Percentiles rank a stretch among this genome's conserved stretches.
These are phyloP conservation scores for Cebidichthys violaceus DNA, from an alignment of 2,113 vertebrate genomes.

Conservation along the genomic window DNA sequence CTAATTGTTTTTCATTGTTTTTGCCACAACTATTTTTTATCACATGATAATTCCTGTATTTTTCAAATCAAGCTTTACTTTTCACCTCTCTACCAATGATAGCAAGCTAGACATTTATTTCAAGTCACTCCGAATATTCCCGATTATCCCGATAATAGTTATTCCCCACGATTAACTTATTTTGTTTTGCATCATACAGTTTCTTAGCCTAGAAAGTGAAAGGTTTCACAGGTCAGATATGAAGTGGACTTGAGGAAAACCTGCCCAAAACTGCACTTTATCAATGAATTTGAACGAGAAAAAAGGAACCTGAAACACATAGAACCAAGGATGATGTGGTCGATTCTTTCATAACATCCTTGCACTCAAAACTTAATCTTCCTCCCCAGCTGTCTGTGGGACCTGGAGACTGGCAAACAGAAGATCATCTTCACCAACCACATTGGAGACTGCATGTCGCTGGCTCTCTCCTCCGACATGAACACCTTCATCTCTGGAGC, in stretches of 20 bases:
- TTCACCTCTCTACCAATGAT: too few species aligned
- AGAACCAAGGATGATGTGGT: background rate
- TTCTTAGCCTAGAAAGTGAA: background rate
- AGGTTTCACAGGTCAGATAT: background rate
- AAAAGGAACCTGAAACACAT: background rate
- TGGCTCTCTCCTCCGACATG: slow-evolving; percentile 91
- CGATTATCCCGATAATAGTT: too few species aligned
- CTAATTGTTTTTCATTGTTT: too few species aligned
- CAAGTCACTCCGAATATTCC: too few species aligned
- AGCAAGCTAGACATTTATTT: too few species aligned
- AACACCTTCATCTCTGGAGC: slow-evolving; percentile 95
- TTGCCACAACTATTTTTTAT: too few species aligned
- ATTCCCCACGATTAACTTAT: too few species aligned
- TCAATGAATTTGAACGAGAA: background rate
- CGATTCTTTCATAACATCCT: background rate
- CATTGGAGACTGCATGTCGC: slow-evolving; percentile 96
- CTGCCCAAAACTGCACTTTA: background rate
- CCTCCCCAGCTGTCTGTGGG: slow-evolving; percentile 91
- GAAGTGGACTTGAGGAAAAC: background rate
- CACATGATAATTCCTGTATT: too few species aligned
- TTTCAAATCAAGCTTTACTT: too few species aligned
- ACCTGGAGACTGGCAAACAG: slow-evolving; percentile 96
- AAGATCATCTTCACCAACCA: slow-evolving; percentile 92
- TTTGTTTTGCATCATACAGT: too few species aligned
- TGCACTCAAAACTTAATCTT: background rate